These are phyloP conservation scores for Cantharis nigra DNA, from an alignment of 2,888 invertebrate genomes.

Conservation along the genomic window DNA sequence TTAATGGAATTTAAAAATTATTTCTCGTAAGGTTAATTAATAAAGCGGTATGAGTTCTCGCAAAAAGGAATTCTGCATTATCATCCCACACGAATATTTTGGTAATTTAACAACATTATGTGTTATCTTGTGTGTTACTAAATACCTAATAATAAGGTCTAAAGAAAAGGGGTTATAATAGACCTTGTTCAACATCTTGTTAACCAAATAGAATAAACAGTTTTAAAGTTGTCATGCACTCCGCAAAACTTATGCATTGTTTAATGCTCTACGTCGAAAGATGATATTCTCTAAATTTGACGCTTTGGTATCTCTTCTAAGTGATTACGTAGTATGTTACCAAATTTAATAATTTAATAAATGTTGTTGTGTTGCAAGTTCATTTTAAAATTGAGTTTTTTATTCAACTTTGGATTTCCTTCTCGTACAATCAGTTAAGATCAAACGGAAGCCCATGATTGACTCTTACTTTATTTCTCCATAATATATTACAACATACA, in stretches of 20 bases:
- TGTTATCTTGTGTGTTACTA: slow-evolving; percentile 16
- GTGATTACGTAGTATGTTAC: slow-evolving; percentile 13
- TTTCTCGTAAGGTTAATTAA: neutral
- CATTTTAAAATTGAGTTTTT: slow-evolving; percentile 14
- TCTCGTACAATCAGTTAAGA: slow-evolving; percentile 18
- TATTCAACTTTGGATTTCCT: slow-evolving; percentile 15
- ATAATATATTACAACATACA: slow-evolving; percentile 16
- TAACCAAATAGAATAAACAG: slow-evolving; percentile 53
- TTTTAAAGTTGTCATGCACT: slow-evolving; percentile 49
- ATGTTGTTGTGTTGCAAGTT: slow-evolving; percentile 24
- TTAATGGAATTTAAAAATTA: neutral
- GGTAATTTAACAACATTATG: slow-evolving; percentile 21
- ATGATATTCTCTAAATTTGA: neutral
- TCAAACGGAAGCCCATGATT: slow-evolving; percentile 27
- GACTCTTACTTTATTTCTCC: slow-evolving; percentile 13
- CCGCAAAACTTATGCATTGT: slow-evolving; percentile 34
- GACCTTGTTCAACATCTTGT: slow-evolving; percentile 52
- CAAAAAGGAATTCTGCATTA: neutral
- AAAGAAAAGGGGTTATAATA: slow-evolving; percentile 52
- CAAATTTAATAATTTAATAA: slow-evolving; percentile 20
- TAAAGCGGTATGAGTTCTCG: neutral
- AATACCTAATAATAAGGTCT: slow-evolving; percentile 28
- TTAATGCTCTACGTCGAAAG: slow-evolving; percentile 9
- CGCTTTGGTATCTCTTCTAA: slow-evolving; percentile 6
- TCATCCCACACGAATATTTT: slow-evolving; percentile 23